Percentiles rank a stretch among this genome's conserved stretches.
Evolutionary conservation across 2,113 vertebrate species (phyloP).

Genomic region (Pardalotus punctatus): DNA sequence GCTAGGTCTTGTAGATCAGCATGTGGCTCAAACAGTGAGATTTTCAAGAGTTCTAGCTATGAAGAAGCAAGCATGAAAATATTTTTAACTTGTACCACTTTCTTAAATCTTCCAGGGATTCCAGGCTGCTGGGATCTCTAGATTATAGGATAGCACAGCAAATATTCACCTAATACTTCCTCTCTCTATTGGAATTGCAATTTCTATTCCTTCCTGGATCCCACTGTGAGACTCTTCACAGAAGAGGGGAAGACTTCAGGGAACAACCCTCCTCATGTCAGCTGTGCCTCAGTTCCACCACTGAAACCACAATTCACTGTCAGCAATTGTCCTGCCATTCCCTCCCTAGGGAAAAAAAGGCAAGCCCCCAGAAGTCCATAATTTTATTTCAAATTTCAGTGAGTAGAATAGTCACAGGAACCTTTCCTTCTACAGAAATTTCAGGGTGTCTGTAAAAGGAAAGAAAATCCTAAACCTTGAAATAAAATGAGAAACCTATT

Average conservation of each 20-base stretch:
- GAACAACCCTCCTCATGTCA: not conserved
- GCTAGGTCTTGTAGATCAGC: not conserved
- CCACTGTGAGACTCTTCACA: not conserved
- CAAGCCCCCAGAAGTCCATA: not conserved
- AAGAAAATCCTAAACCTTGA: not conserved
- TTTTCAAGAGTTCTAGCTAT: not conserved
- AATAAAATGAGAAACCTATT: conserved; percentile 17
- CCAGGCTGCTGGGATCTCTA: not conserved
- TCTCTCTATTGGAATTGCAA: not conserved
- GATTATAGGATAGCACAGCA: not conserved
- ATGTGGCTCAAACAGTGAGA: not conserved
- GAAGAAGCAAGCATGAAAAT: not conserved
- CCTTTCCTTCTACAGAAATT: not conserved
- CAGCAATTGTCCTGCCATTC: not conserved
- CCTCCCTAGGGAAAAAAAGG: not conserved
- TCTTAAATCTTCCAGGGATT: not conserved
- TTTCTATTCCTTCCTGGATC: not conserved
- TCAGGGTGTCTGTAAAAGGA: not conserved
- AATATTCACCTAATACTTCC: not conserved
- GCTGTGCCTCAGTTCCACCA: not conserved
- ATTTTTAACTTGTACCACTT: not conserved
- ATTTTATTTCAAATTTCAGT: not conserved
- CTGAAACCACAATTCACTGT: not conserved
- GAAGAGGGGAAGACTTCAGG: not conserved
- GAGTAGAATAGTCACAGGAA: not conserved